Base-by-base conservation (phyloP, 2,113 vertebrate species). In the Malaclemys terrapin region DNA sequence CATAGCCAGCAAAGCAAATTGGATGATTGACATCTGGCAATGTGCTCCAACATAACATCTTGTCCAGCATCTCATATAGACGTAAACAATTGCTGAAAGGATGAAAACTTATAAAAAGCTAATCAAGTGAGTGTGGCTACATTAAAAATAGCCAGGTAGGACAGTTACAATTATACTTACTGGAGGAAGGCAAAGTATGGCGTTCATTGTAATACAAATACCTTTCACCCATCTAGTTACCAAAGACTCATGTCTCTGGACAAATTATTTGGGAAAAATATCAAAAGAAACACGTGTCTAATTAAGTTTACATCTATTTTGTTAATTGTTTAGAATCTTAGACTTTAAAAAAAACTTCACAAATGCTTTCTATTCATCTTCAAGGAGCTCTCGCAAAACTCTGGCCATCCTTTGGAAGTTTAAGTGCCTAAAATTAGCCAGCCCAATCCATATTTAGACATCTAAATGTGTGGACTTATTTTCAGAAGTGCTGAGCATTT, bases 401-500 rank as follows among this genome's bases (percentile, higher is more conserved):
- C 50, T 69, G 35, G 16, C 7, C 65, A 10, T 69, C 45, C 35
- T 91, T 42, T 54, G 20, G 38, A 56, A 79, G 31, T 35, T 87
- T 25, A 54, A 76, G 50, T 17, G 4, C 24, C 69, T 81, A 24
- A 5, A 85, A 9, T 85, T 78, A 57, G 42, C 5, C 35, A 69
- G 69, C 25, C 3, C 17, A 5, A 27, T 52, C 50, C 22, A 29
- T 29, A 19, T 24, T 6, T 3, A 0, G 11, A 50, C 31, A 24
- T 10, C 25, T 54, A 50, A 45, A 84, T 35, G 4, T 31, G 31
- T 53, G 52, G 24, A 20, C 5, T 10, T 2, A 47, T 83, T 38
- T 95, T 0, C 0, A 42, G 38, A 81, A 52, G 14, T 5, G 42
- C 0, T 0, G 10, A 49, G 25, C 19, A 14, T 1, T n/a, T 5